Percentiles rank a stretch among this genome's conserved stretches.
phyloP scores from a whole-genome alignment of 2,888 invertebrate genomes.

The Cistogaster globosa region DNA sequence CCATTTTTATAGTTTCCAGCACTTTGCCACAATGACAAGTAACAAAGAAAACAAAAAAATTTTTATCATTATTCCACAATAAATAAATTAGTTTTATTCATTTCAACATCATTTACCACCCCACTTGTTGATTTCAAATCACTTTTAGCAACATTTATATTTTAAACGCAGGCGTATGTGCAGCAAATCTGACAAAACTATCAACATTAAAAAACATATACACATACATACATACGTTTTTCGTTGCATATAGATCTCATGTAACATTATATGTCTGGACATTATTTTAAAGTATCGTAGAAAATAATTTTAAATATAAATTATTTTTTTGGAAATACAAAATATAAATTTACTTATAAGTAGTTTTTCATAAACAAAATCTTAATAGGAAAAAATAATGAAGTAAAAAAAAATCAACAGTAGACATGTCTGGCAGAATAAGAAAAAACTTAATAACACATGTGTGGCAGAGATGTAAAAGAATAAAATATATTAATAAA shows the following conservation, averaged over 20 bases:
- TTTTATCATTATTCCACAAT: slow-evolving; percentile 8
- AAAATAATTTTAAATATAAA: slow-evolving; percentile 45
- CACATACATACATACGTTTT: not conserved
- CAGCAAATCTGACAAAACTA: slow-evolving; percentile 38
- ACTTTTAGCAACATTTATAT: slow-evolving; percentile 13
- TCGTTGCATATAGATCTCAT: not conserved
- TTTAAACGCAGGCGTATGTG: slow-evolving; percentile 67
- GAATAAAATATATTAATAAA: not conserved
- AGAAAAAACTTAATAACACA: slow-evolving; percentile 2
- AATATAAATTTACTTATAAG: slow-evolving; percentile 51
- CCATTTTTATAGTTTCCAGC: not conserved
- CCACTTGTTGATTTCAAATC: slow-evolving; percentile 49
- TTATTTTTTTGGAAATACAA: slow-evolving; percentile 61
- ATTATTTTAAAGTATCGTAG: not conserved
- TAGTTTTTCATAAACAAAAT: slow-evolving; percentile 57
- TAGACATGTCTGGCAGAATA: slow-evolving; percentile 62
- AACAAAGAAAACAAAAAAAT: not conserved
- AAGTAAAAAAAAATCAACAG: slow-evolving; percentile 17
- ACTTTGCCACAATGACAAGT: slow-evolving; percentile 43
- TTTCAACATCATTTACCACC: slow-evolving; percentile 46
- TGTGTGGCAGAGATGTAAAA: slow-evolving; percentile 4
- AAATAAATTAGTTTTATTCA: slow-evolving; percentile 6
- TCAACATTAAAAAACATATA: slow-evolving; percentile 26
- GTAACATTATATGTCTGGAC: slow-evolving; percentile 51
- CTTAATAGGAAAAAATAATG: slow-evolving; percentile 39